Conservation (phyloP, 2,113 vertebrate genomes). For the Erythrocercus mccallii region DNA sequence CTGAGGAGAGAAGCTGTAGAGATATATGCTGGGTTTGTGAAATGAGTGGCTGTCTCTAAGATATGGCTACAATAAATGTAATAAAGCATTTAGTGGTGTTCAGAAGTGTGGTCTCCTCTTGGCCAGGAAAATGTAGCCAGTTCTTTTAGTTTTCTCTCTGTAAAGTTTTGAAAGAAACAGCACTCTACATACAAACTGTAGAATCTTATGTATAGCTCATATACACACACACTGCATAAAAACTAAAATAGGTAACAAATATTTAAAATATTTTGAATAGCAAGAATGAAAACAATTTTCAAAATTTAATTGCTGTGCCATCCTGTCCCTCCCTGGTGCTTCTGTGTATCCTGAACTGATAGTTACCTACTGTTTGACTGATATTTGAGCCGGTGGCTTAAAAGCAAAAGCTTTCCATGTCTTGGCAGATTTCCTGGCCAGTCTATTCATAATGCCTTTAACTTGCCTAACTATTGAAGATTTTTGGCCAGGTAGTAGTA, state of each 20-base stretch:
- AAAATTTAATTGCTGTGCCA: not conserved
- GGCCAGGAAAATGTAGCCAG: not conserved
- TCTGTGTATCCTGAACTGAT: not conserved
- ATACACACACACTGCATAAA: not conserved
- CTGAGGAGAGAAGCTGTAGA: not conserved
- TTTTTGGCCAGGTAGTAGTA: not conserved
- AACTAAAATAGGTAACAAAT: not conserved
- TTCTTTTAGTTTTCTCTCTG: not conserved
- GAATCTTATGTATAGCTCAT: not conserved
- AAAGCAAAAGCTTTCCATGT: not conserved
- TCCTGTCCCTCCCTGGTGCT: accelerated
- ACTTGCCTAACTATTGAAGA: not conserved
- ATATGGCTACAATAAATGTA: not conserved
- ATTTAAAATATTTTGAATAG: not conserved
- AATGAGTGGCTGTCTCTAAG: not conserved
- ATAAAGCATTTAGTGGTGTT: not conserved
- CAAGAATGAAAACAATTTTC: not conserved
- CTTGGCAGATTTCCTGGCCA: not conserved
- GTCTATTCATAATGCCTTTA: not conserved
- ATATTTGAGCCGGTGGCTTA: not conserved
- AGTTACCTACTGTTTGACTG: not conserved
- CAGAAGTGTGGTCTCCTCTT: not conserved
- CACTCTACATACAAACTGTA: not conserved
- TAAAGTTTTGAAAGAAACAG: not conserved
- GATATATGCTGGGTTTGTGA: not conserved